Evolutionary conservation across 2,113 vertebrate genomes (phyloP), one percentile per base, ranked within the genome.

Genomic region (Toxostoma redivivum): DNA sequence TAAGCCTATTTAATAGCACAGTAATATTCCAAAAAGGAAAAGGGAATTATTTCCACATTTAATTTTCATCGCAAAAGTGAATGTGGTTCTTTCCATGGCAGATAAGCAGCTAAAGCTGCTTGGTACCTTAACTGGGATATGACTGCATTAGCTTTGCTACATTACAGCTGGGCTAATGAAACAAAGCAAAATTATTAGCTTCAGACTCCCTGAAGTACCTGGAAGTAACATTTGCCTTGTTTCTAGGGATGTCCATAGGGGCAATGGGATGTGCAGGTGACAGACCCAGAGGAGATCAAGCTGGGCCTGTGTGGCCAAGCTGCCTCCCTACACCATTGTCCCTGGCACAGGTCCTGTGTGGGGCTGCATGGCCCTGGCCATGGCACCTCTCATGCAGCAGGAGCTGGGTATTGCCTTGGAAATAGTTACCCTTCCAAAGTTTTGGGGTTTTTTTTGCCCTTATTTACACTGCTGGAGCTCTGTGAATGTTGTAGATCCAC

Each of bases 1-100:
- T 98, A 98, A 96, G 95, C 97, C 97, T 96, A 96, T 97, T 97
- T 98, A 98, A 98, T 97, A 98, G 95, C 95, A 98, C 76, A 94
- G 97, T 98, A 98, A 98, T 98, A 98, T 97, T 97, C 97, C 95
- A 97, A 95, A 98, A 97, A 97, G 86, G 91, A 97, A 97, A 83
- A 82, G 51, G n/a, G 90, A 98, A 97, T 97, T 98, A 98, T 97
- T 98, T 97, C 96, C 92, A 97, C 96, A 95, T 98, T 98, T 98
- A 96, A 98, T 97, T 98, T 97, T 98, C 96, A 97, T 96, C 15
- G 7, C 96, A 90, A 74, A 97, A 97, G 94, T 92, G 96, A 96
- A 96, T 88, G 92, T 51, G 50, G 37, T 84, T 82, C 88, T 86
- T 90, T 94, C 90, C 51, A 76, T 67, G 81, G 89, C 86, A 90